Conservation (phyloP, 2,797 vertebrate genomes). For the Centroberyx gerrardi region DNA sequence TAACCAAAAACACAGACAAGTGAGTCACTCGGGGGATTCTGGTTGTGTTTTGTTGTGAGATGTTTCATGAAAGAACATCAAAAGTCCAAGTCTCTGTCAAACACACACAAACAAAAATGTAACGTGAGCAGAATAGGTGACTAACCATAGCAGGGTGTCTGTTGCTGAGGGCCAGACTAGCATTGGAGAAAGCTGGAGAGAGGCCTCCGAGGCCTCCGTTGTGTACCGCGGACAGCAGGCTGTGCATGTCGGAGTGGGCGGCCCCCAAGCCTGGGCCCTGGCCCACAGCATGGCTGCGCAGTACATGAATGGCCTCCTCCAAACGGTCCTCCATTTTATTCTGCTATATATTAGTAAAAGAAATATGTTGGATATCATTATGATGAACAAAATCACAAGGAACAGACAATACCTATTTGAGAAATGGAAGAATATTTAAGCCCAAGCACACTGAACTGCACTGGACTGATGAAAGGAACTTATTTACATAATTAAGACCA, state of each 20-base stretch:
- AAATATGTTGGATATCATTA: background rate
- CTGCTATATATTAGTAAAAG: constrained; percentile 83
- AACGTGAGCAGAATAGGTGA: constrained; percentile 27
- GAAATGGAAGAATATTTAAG: background rate
- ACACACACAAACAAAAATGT: constrained; percentile 15
- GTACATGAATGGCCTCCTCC: constrained; percentile 97
- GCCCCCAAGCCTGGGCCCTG: constrained; percentile 86
- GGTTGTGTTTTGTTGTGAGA: background rate
- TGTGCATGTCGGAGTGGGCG: constrained; percentile 91
- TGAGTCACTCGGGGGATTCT: no score
- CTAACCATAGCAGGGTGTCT: constrained; percentile 93
- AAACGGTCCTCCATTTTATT: constrained; percentile 98
- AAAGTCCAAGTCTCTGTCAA: background rate
- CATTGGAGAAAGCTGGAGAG: constrained; percentile 88
- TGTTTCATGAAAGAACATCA: background rate
- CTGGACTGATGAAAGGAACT: no score
- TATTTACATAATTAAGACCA: no score
- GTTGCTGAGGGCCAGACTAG: constrained; percentile 90
- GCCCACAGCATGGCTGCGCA: constrained; percentile 95
- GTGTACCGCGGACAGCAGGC: constrained; percentile 88
- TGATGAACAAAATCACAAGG: background rate
- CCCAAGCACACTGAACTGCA: no score
- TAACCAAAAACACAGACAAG: background rate
- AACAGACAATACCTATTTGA: background rate
- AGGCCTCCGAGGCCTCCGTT: constrained; percentile 87